Base-by-base conservation (phyloP, 2,888 invertebrate genomes). In the Biston betularia region DNA sequence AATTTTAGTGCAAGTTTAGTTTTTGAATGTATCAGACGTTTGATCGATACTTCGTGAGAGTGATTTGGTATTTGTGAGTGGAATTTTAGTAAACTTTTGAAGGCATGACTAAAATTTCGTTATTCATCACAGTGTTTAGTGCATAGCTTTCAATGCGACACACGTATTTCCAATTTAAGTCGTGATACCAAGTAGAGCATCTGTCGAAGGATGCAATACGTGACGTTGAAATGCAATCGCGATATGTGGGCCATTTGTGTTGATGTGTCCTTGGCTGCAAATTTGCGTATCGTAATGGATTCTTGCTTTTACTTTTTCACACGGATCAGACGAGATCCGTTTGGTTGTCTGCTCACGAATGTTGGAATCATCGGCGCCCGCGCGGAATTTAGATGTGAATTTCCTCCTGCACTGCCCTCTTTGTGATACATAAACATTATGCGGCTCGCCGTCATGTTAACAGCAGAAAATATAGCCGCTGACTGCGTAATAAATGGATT, bases 331-430 rank as follows among this genome's bases (percentile, higher is more conserved):
- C 83, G 84, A 88, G 89, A 88, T 90, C 81, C 81, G 82, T 82
- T 91, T 88, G 79, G 79, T 82, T 86, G 87, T 85, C 93, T 77
- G 79, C 79, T 82, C 92, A 91, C 91, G 92, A 88, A 84, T 85
- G 88, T 82, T 88, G 85, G 89, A 87, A 89, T 89, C 90, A 90
- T 85, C 88, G 86, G 79, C 84, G 88, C 85, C 74, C 79, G 85
- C 86, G 89, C 90, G 88, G 93, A 93, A 93, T 93, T 85, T 83
- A 86, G 89, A 93, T 92, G 88, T 84, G 90, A 87, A 84, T 90
- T 90, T 91, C 90, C 91, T 92, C 82, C 87, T 87, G 85, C 82
- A 84, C 73, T 86, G 85, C 86, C 87, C 83, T 84, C 65, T 62
- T 72, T 70, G 85, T 79, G 82, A 90, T 90, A 87, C 89, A 92